Base-by-base conservation (phyloP, 37 sponge, comb jelly and placozoan genomes). In the Eunapius fragilis region DNA sequence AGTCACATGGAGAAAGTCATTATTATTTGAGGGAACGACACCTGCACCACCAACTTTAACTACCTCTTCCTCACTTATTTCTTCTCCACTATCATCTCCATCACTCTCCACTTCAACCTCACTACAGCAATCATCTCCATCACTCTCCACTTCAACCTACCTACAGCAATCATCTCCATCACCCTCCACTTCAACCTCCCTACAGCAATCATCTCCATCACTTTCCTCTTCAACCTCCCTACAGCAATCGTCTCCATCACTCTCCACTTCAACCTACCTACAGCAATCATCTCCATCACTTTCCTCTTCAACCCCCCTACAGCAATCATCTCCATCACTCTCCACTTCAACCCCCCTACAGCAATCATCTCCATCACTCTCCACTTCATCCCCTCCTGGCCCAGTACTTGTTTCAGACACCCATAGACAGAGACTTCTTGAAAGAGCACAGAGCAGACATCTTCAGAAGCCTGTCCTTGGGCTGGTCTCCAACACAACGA, bases 401-500 rank as follows among this genome's bases (percentile, higher is more conserved):
- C 37, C 70, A 28, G 67, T 58, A 33, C 70, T 45, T n/a, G 72
- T 87, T 75, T 87, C 58, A 58, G 58, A 11, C 58, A 17, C 58
- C 58, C 58, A 58, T 19, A 58, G 58, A 58, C 58, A 17, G 19
- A 58, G 17, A 19, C 58, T 58, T 58, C 58, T 58, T 58, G 58
- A 58, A 58, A 58, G 71, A 80, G 23, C 87, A 50, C 30, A 32
- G 37, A 13, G 23, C 69, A 35, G 77, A 72, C 67, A 71, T 33
- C 87, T 71, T 31, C 87, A 73, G 50, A 3, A 41, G 41, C 77
- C 75, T 30, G 75, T 49, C 27, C 30, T 84, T 71, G 49, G 30
- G 41, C 48, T 33, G 75, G 32, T 12, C 14, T 12, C 19, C 58
- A 58, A 1, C 22, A 12, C 58, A 1, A 58, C 58, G 1, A 11